These are phyloP conservation scores for Pangasius sanitwongsei DNA, from an alignment of 2,797 vertebrate species.

Conservation along the genomic window DNA sequence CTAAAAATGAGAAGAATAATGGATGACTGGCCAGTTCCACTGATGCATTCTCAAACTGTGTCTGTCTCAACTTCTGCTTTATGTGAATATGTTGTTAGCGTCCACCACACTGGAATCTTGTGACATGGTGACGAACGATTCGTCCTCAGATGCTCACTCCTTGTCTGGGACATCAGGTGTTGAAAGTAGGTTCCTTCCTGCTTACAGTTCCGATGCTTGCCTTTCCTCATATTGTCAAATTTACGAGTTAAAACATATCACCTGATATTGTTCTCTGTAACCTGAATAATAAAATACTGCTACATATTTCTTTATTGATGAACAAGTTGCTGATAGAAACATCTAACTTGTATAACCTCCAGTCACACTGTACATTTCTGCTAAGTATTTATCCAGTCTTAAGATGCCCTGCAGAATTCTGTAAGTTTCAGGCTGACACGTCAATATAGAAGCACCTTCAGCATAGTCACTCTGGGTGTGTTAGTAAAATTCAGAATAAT, in stretches of 20 bases:
- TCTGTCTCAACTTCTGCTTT: slow-evolving; percentile 29
- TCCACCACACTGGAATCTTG: background rate
- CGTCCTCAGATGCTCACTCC: slow-evolving; percentile 1
- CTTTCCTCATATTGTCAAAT: background rate
- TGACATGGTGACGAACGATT: slow-evolving; percentile 29
- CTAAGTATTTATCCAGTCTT: background rate
- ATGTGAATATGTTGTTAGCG: slow-evolving; percentile 1
- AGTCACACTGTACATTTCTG: background rate
- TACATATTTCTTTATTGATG: background rate
- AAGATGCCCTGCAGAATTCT: background rate
- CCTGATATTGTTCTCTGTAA: background rate
- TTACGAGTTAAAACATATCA: background rate
- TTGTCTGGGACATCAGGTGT: slow-evolving; percentile 34
- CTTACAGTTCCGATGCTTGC: background rate
- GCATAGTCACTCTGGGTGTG: background rate
- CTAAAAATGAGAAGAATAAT: background rate
- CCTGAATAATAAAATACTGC: background rate
- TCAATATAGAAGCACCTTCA: background rate
- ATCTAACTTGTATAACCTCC: background rate
- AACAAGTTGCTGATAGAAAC: background rate
- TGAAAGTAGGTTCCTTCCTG: slow-evolving; percentile 14
- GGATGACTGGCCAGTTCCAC: slow-evolving; percentile 4
- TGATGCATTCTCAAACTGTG: background rate
- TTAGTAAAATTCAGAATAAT: background rate
- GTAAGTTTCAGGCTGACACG: background rate